Percentiles rank a stretch among this genome's conserved stretches.
Conservation (phyloP, 1,140 invertebrate genomes). For the Euwallacea fornicatus region DNA sequence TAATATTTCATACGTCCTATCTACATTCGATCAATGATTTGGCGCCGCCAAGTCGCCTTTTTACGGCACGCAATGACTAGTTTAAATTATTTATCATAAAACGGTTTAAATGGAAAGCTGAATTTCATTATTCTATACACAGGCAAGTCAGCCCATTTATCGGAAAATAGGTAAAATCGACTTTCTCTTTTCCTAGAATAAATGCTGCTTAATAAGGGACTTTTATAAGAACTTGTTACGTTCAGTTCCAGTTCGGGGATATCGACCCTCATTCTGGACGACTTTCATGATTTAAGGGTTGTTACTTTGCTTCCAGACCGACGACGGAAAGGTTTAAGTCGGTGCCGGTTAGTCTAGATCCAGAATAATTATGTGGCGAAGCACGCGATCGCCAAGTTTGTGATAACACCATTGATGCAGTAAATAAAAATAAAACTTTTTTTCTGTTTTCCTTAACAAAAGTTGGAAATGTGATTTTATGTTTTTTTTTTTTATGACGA, state of each 20-base stretch:
- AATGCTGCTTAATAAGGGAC: neutral
- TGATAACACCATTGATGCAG: too few relatives aligned
- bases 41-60: constrained; percentile 19
- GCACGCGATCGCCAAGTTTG: constrained; percentile 16
- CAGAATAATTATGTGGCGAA: constrained; percentile 21
- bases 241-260: constrained; percentile 5
- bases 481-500: too few relatives aligned
- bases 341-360: constrained; percentile 36
- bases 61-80: constrained; percentile 11
- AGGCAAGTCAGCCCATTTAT: constrained; percentile 1
- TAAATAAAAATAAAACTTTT: too few relatives aligned
- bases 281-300: constrained; percentile 7
- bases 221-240: constrained; percentile 5
- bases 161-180: neutral
- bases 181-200: neutral
- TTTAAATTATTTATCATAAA: constrained; percentile 21
- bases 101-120: constrained; percentile 11
- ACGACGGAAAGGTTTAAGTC: constrained; percentile 12
- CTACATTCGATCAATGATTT: constrained; percentile 1
- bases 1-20: too few relatives aligned
- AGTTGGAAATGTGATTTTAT: too few relatives aligned
- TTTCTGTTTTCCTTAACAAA: too few relatives aligned
- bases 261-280: neutral
- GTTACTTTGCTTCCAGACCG: constrained; percentile 8
- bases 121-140: constrained; percentile 7